Evolutionary conservation across 2,888 invertebrate species (phyloP).

Genomic region (Limnephilus rhombicus): DNA sequence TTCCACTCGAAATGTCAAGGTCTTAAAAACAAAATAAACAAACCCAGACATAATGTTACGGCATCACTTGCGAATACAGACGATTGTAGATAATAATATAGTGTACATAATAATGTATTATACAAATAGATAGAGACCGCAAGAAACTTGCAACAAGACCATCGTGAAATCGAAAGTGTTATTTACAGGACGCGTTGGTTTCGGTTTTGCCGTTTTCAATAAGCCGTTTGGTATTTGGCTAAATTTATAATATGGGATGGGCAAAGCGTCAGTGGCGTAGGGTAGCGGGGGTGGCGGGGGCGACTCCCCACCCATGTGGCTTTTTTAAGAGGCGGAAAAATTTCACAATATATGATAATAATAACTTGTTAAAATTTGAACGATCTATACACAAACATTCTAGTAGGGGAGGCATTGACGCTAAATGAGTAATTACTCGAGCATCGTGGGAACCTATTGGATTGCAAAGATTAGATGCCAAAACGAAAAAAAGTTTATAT

Average conservation of each 20-base stretch:
- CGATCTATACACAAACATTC: no score
- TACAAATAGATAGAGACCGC: neutral
- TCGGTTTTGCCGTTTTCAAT: neutral
- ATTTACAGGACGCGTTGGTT: neutral
- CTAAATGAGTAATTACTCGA: no score
- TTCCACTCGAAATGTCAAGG: slow-evolving; percentile 41
- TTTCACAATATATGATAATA: no score
- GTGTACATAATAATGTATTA: neutral
- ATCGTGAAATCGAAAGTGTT: neutral
- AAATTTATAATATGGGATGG: neutral
- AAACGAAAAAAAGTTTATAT: no score
- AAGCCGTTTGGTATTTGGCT: neutral
- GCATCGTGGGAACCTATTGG: no score
- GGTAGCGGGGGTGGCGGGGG: no score
- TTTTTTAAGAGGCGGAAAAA: no score
- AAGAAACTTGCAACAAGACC: neutral
- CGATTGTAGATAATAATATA: neutral
- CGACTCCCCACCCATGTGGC: no score
- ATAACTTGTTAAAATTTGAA: no score
- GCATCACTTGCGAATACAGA: neutral
- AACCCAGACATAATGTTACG: neutral
- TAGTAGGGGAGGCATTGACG: no score
- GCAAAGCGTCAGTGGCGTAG: neutral
- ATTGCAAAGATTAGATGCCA: no score
- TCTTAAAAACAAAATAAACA: slow-evolving; percentile 7